Evolutionary conservation across 2,113 vertebrate genomes (phyloP), one percentile per base, ranked within the genome.

Genomic region (Clarias magur): DNA sequence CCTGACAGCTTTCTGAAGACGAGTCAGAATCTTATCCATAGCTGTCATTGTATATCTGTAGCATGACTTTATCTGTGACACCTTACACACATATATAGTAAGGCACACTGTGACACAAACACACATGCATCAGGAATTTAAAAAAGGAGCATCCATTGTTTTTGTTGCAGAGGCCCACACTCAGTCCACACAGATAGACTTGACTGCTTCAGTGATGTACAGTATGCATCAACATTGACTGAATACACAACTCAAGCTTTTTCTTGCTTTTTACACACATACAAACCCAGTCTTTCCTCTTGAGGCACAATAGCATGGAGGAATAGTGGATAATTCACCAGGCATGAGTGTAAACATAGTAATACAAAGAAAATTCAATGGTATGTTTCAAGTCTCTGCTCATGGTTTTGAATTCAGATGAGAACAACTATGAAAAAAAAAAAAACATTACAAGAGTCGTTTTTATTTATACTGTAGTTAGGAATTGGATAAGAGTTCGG

Each of bases 21-120:
- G 79, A 90, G 90, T 90, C 88, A 89, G 85, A 34, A n/a, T 91
- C 93, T 93, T 94, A 94, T 95, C 93, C 91, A 90, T 67, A 63
- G 89, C 91, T 93, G 93, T 94, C 93, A 92, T 88, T 90, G 91
- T 85, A 90, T 90, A 93, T 89, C 63, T 85, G 10, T 68, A n/a
- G 86, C 70, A 54, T 73, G 67, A 89, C 85, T 91, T 93, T 92
- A 92, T 94, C 93, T 91, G 91, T 90, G 90, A 87, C 81, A 57
- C 34, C 65, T 80, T 27, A 2, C 73, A 68, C 72, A 80, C 59
- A 87, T 88, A 89, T 88, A 62, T 80, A 87, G 88, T 91, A 86
- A 67, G 86, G 78, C 80, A 82, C 53, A 60, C 25, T 27, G 54
- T 82, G 12, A 72, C 48, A 87, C 56, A 48, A 48, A 79, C 79